Evolutionary conservation across 2,113 vertebrate genomes (phyloP).

Genomic region (Theropithecus gelada): DNA sequence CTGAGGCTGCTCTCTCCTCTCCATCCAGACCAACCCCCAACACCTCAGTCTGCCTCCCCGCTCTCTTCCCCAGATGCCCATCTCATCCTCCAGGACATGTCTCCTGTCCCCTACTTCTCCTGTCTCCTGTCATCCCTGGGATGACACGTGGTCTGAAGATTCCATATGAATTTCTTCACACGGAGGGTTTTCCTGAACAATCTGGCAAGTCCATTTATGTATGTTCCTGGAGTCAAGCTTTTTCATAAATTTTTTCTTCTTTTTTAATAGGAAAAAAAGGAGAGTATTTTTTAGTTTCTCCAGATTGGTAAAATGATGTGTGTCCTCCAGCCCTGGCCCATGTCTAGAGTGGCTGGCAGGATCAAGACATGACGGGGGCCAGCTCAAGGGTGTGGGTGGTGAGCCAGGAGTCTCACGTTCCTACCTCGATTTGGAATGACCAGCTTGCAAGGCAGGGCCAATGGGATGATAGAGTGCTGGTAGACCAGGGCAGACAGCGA

Average conservation of each 20-base stretch:
- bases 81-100: neutral
- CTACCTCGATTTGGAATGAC: slow-evolving; percentile 96
- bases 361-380: neutral
- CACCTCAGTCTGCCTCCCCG: neutral
- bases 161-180: neutral
- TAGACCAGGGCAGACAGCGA: slow-evolving; percentile 98
- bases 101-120: neutral
- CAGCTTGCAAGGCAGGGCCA: slow-evolving; percentile 97
- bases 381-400: neutral
- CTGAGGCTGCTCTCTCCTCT: neutral
- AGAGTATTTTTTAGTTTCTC: slow-evolving; percentile 16
- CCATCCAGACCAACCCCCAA: neutral
- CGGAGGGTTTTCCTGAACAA: slow-evolving; percentile 38
- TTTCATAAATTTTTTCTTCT: slow-evolving; percentile 34
- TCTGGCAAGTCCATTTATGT: neutral
- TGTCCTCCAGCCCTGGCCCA: neutral
- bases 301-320: neutral
- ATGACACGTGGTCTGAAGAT: neutral
- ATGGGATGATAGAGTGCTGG: slow-evolving; percentile 97
- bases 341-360: neutral
- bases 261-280: neutral
- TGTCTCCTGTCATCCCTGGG: neutral
- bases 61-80: neutral
- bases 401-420: slow-evolving; percentile 29
- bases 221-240: neutral